phyloP scores from a whole-genome alignment of 2,888 invertebrate genomes.

The Didymodactylos carnosus region DNA sequence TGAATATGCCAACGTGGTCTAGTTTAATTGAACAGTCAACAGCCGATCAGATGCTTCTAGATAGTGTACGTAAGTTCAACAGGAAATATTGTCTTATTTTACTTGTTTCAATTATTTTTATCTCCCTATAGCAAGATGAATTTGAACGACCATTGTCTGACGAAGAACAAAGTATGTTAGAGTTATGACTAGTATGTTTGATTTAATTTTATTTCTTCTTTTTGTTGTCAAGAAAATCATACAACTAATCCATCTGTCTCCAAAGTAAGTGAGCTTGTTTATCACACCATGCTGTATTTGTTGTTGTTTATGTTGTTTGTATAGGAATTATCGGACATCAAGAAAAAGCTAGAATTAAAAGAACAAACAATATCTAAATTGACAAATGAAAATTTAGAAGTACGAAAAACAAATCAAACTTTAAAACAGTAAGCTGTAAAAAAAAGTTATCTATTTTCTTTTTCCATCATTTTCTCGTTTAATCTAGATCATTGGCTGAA shows the following conservation, averaged over 20 bases:
- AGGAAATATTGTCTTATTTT: no score
- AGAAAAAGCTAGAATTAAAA: neutral
- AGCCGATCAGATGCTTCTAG: neutral
- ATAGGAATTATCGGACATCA: neutral
- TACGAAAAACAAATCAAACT: neutral
- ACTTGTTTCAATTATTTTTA: neutral
- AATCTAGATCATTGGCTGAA: conserved; percentile 56
- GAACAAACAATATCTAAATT: neutral
- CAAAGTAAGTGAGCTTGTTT: neutral
- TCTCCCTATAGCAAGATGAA: neutral
- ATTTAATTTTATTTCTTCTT: neutral
- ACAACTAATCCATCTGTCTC: neutral
- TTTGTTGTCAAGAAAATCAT: neutral
- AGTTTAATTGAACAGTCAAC: neutral
- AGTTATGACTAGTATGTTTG: neutral
- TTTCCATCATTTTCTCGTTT: no score
- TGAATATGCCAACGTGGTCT: neutral
- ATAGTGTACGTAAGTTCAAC: neutral
- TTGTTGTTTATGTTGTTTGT: neutral
- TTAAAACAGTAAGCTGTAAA: neutral
- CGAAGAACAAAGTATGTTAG: neutral
- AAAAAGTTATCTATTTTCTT: neutral
- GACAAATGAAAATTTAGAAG: neutral
- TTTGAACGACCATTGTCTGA: neutral
- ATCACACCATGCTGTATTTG: no score